Conservation (phyloP, 92 coral and sea anemone species). For the Porites cylindrica region DNA sequence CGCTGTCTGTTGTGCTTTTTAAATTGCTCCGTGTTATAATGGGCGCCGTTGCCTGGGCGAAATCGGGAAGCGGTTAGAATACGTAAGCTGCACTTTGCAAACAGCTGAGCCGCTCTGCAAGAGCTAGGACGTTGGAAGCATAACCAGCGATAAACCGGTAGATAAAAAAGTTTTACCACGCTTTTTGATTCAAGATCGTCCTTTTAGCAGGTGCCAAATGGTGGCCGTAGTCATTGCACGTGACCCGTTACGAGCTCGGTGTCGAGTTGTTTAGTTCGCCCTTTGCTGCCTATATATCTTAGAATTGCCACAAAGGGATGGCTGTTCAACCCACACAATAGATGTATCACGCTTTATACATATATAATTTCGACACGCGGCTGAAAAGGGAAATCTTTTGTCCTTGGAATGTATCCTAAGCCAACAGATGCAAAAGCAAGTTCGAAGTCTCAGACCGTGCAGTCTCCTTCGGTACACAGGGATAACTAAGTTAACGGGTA, state of each 20-base stretch:
- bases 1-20: slow-evolving; percentile 38
- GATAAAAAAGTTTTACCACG: slow-evolving; percentile 36
- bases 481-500: slow-evolving; percentile 29
- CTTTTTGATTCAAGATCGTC: slow-evolving; percentile 54
- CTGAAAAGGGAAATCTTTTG: slow-evolving; percentile 78
- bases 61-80: slow-evolving; percentile 48
- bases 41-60: slow-evolving; percentile 47
- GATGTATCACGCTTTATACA: slow-evolving; percentile 88
- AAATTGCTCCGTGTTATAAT: slow-evolving; percentile 39
- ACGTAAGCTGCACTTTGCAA: slow-evolving; percentile 49
- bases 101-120: slow-evolving; percentile 55
- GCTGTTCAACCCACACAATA: slow-evolving; percentile 64
- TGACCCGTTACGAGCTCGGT: slow-evolving; percentile 54
- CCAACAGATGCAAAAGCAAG: slow-evolving; percentile 84
- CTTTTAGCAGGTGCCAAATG: slow-evolving; percentile 64
- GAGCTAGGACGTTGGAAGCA: slow-evolving; percentile 46
- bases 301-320: slow-evolving; percentile 67
- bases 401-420: slow-evolving; percentile 90
- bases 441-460: slow-evolving; percentile 41
- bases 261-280: slow-evolving; percentile 53
- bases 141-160: slow-evolving; percentile 51
- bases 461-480: slow-evolving; percentile 56
- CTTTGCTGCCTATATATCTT: slow-evolving; percentile 57
- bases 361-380: slow-evolving; percentile 93
- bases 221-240: slow-evolving; percentile 64